Evolutionary conservation across 2,113 vertebrate species (phyloP).

Genomic region (Callithrix jacchus): DNA sequence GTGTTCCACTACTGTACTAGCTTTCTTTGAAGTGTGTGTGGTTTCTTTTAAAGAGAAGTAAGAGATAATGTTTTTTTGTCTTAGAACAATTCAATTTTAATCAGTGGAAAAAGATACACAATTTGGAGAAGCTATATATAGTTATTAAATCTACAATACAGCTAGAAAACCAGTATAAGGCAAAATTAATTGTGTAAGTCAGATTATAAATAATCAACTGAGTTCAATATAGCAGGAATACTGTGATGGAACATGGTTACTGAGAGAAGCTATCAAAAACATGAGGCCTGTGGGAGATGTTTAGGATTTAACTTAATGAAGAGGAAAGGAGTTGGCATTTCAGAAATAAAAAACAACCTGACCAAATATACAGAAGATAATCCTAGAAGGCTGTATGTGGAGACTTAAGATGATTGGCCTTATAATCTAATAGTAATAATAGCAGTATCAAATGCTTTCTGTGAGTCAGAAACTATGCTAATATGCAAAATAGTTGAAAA

Average conservation of each 20-base stretch:
- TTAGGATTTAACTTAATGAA: slow-evolving; percentile 18
- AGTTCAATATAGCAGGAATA: background rate
- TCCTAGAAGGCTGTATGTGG: background rate
- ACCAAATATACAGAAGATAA: background rate
- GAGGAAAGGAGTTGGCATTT: background rate
- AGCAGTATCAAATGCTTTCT: background rate
- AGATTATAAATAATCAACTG: background rate
- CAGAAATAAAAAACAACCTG: background rate
- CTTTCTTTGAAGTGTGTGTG: background rate
- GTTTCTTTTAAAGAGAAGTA: background rate
- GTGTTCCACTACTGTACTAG: background rate
- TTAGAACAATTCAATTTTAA: background rate
- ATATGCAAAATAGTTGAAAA: background rate
- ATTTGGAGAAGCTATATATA: background rate
- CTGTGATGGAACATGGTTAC: background rate
- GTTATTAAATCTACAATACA: background rate
- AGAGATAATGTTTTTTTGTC: background rate
- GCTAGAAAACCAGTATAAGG: background rate
- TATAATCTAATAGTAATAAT: background rate
- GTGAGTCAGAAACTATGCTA: background rate
- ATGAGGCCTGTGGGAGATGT: background rate
- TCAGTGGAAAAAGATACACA: background rate
- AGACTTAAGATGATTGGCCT: background rate
- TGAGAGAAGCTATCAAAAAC: background rate
- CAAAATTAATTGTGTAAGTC: background rate